A percentile compares a stretch with the other conserved stretches of the same genome.
Conservation (phyloP, 1,140 invertebrate species). For the Meloidogyne floridensis region DNA sequence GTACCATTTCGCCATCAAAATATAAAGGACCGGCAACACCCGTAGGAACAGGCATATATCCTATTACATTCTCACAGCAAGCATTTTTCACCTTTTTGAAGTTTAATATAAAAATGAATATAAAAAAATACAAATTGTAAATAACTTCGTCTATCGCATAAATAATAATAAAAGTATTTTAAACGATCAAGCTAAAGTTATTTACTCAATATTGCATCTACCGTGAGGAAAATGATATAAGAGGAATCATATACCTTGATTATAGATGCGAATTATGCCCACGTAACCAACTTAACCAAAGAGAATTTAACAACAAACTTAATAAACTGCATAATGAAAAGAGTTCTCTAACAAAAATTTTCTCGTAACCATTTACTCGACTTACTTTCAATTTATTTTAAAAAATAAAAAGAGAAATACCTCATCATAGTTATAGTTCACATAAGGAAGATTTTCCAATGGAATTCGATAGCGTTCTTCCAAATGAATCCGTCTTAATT, state of each 20-base stretch:
- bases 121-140: background rate
- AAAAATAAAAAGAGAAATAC: constrained; percentile 30
- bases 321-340: background rate
- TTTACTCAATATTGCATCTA: constrained; percentile 13
- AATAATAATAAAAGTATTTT: background rate
- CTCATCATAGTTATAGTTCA: constrained; percentile 47
- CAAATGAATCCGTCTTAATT: constrained; percentile 20
- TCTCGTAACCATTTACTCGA: too few relatives aligned
- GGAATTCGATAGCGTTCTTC: constrained; percentile 23
- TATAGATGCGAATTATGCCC: background rate
- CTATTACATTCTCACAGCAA: constrained; percentile 98
- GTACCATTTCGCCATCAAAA: constrained; percentile 79
- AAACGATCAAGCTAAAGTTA: constrained; percentile 8
- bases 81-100: constrained; percentile 77
- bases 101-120: background rate
- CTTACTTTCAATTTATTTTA: background rate
- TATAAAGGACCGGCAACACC: constrained; percentile 90
- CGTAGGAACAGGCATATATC: constrained; percentile 91
- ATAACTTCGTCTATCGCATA: background rate
- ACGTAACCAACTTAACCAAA: background rate
- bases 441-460: constrained; percentile 42
- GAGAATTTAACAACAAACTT: background rate
- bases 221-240: constrained; percentile 7
- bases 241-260: background rate
- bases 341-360: background rate